phyloP scores from a whole-genome alignment of 2,888 invertebrate species.

The Agrotis ipsilon region DNA sequence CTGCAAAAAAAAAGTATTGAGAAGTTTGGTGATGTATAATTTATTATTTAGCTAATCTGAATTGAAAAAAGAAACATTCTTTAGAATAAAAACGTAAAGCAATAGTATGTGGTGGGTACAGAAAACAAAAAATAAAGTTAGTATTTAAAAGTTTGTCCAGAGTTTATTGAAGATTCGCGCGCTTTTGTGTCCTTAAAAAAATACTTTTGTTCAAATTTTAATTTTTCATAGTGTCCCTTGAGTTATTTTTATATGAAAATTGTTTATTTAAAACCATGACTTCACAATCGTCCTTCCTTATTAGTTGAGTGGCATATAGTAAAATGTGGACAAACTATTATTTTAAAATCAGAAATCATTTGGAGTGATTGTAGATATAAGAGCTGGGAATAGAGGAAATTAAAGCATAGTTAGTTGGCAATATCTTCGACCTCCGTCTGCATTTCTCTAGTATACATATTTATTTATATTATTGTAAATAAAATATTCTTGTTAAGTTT shows the following conservation, averaged over 20 bases:
- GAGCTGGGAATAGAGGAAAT: conserved; percentile 23
- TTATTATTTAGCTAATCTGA: conserved; percentile 5
- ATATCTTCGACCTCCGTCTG: conserved; percentile 53
- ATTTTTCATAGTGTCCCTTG: too few species aligned
- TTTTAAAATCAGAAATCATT: conserved; percentile 28
- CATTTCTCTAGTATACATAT: conserved; percentile 59
- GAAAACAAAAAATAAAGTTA: conserved; percentile 4
- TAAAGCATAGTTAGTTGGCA: conserved; percentile 31
- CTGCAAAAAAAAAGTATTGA: conserved; percentile 22
- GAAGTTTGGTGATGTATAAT: conserved; percentile 10
- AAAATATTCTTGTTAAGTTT: conserved; percentile 74
- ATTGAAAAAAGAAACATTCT: conserved; percentile 1
- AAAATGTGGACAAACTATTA: conserved; percentile 2
- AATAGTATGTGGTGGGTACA: conserved; percentile 27
- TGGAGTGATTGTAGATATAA: conserved; percentile 31
- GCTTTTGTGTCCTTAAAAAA: background rate
- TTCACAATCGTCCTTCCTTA: too few species aligned
- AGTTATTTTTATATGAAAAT: too few species aligned
- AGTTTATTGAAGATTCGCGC: background rate
- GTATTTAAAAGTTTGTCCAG: conserved; percentile 17
- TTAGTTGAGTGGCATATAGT: too few species aligned
- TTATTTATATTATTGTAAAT: conserved; percentile 66
- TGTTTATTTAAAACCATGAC: too few species aligned
- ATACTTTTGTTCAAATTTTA: too few species aligned
- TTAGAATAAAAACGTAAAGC: conserved; percentile 28